Evolutionary conservation across 1,140 invertebrate species (phyloP).

Genomic region (Ruditapes philippinarum): DNA sequence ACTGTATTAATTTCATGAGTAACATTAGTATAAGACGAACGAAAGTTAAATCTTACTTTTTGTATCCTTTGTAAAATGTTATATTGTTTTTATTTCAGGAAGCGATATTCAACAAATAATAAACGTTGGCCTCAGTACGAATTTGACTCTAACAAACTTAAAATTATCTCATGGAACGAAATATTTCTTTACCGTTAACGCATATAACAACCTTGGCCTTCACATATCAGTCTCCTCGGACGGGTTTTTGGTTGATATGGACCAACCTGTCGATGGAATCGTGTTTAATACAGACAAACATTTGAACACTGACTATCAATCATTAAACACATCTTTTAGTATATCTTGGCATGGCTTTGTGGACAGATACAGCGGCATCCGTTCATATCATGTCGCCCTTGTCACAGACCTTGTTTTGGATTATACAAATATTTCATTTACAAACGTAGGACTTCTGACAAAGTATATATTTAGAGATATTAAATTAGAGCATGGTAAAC

Average conservation of each 20-base stretch:
- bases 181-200: constrained; percentile 69
- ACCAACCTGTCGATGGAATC: constrained; percentile 59
- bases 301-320: constrained; percentile 36
- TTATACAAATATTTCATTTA: background rate
- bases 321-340: constrained; percentile 29
- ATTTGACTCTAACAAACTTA: background rate
- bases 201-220: constrained; percentile 66
- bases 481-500: constrained; percentile 39
- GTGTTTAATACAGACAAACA: constrained; percentile 64
- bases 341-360: constrained; percentile 72
- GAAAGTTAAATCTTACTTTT: too few species aligned
- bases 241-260: constrained; percentile 65
- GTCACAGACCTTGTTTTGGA: background rate
- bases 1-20: too few species aligned
- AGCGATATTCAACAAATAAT: constrained; percentile 39
- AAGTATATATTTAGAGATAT: constrained; percentile 26
- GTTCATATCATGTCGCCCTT: constrained; percentile 57
- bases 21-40: too few species aligned
- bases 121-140: constrained; percentile 39
- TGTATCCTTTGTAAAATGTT: too few species aligned
- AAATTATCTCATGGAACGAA: constrained; percentile 52
- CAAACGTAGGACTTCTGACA: constrained; percentile 39
- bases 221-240: constrained; percentile 58
- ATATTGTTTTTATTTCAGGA: constrained; percentile 60
- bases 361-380: constrained; percentile 64